These are phyloP conservation scores for Sebastes taczanowskii DNA, from an alignment of 2,797 vertebrate genomes.

Conservation along the genomic window DNA sequence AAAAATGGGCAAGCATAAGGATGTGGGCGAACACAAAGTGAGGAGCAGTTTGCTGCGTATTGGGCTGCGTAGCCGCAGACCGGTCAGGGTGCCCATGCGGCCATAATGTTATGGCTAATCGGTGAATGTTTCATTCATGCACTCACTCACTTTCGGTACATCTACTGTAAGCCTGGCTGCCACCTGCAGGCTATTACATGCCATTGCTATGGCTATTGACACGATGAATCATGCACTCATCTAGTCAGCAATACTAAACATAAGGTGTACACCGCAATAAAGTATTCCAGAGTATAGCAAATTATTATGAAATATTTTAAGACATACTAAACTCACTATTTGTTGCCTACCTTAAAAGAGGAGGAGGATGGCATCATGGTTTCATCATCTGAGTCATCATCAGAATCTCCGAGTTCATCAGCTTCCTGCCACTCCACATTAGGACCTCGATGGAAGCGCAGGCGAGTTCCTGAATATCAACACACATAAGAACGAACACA, in stretches of 20 bases:
- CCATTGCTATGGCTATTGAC: neutral
- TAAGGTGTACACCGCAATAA: neutral
- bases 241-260: neutral
- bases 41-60: too few relatives aligned
- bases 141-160: neutral
- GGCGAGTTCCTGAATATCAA: slow-evolving; percentile 87
- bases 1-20: too few relatives aligned
- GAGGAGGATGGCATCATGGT: slow-evolving; percentile 72
- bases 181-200: slow-evolving; percentile 32
- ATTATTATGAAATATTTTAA: neutral
- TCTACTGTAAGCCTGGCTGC: neutral
- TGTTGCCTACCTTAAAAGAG: slow-evolving; percentile 76
- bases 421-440: slow-evolving; percentile 95
- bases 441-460: slow-evolving; percentile 94
- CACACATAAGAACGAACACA: neutral
- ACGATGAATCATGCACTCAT: neutral
- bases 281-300: neutral
- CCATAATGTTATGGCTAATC: too few relatives aligned
- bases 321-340: neutral
- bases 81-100: too few relatives aligned
- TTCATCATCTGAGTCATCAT: slow-evolving; percentile 89
- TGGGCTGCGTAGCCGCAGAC: too few relatives aligned
- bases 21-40: too few relatives aligned
- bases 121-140: neutral
- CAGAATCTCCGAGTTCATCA: slow-evolving; percentile 90